Percentiles rank a stretch among this genome's conserved stretches.
phyloP scores from a whole-genome alignment of 1,140 invertebrate species.

The Yoshiicerus persimilis region DNA sequence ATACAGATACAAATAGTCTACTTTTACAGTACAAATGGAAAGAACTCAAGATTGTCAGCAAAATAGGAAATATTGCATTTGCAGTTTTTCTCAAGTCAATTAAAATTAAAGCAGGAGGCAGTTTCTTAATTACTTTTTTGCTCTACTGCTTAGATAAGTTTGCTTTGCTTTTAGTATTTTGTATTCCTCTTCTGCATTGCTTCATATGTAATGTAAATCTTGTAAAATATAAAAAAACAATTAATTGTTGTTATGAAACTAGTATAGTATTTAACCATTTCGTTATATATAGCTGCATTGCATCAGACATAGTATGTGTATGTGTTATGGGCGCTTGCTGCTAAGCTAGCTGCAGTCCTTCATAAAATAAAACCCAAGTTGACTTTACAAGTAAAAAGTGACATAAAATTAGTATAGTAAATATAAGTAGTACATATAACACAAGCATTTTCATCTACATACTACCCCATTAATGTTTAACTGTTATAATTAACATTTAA shows the following conservation, averaged over 20 bases:
- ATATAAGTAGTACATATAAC: not conserved
- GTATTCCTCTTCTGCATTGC: not conserved
- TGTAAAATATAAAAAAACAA: not conserved
- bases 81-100: not conserved
- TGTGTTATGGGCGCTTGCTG: not conserved
- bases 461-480: not conserved
- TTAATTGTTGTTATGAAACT: not conserved
- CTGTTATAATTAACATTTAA: not conserved
- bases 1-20: not conserved
- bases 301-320: not conserved
- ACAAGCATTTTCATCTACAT: not conserved
- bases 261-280: not conserved
- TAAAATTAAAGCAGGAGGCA: not conserved
- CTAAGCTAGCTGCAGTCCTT: not conserved
- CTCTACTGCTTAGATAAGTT: not conserved
- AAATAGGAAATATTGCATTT: conserved; percentile 19
- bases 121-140: not conserved
- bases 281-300: not conserved
- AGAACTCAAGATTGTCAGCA: conserved; percentile 13
- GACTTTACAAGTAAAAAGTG: not conserved
- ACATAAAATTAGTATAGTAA: not conserved
- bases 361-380: not conserved
- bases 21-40: not conserved
- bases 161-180: not conserved
- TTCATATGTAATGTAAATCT: not conserved